A percentile compares a stretch with the other conserved stretches of the same genome.
phyloP scores from a whole-genome alignment of 2,888 invertebrate genomes.

The Acanthosoma haemorrhoidale region DNA sequence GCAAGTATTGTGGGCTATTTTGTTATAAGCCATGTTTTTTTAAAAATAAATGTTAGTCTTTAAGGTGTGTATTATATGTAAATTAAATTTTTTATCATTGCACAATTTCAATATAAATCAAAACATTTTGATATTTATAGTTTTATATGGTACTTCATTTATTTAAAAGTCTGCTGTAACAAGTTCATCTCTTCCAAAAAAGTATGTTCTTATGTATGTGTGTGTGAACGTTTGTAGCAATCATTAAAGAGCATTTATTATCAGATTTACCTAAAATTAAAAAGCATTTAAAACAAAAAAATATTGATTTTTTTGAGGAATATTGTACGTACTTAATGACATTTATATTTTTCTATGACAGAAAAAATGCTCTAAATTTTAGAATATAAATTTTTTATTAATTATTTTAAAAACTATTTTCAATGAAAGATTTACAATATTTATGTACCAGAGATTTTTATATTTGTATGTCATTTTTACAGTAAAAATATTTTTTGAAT shows the following conservation, averaged over 20 bases:
- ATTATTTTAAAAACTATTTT: background rate
- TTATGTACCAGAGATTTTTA: constrained; percentile 6
- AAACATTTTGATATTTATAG: background rate
- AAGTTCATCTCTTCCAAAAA: background rate
- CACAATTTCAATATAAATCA: background rate
- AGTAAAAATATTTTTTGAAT: constrained; percentile 1
- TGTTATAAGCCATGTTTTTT: background rate
- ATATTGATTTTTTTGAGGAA: background rate
- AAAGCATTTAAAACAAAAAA: background rate
- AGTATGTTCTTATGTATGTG: background rate
- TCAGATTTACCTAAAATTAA: background rate
- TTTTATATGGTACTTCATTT: background rate
- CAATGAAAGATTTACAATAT: background rate
- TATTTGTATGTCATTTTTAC: constrained; percentile 2
- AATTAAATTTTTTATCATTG: background rate
- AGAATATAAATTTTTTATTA: background rate
- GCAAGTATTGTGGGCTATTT: constrained; percentile 14
- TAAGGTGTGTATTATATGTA: constrained; percentile 5
- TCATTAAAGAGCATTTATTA: background rate
- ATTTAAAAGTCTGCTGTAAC: background rate
- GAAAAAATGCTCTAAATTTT: background rate
- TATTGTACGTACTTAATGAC: constrained; percentile 4
- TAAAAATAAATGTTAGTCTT: background rate
- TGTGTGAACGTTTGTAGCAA: background rate
- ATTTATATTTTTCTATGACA: background rate